Base-by-base conservation (phyloP, 2,797 vertebrate species). In the Acanthiza pusilla region DNA sequence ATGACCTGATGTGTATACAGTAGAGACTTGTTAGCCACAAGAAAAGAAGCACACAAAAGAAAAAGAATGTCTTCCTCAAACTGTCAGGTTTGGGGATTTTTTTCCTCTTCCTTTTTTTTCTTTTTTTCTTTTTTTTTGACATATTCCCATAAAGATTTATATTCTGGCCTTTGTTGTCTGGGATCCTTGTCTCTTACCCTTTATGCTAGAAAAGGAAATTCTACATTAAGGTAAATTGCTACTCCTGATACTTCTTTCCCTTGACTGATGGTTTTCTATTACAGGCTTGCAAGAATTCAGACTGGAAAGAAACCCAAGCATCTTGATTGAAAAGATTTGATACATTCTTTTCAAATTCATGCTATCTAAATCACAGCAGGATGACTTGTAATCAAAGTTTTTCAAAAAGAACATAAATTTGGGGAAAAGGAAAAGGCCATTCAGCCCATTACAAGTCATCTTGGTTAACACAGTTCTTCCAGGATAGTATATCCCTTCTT, bases 371-470 rank as follows among this genome's bases (percentile, higher is more conserved):
- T 96, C 96, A 96, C 91, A 96, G 95, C 89, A 92, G 94, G 95
- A 94, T 90, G 88, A 95, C 93, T 96, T 93, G 91, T 96, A 96
- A 97, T 96, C 94, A 96, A 93, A 95, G 91, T 95, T 96, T 96
- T 93, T 92, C 74, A 95, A 96, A 96, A 95, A 89, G 93, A 91
- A 95, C 92, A 96, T 95, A 95, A 95, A 97, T 96, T 90, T 89
- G 10, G 57, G 61, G 88, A 88, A 92, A 93, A 84, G 84, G 66
- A 94, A 96, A 96, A 95, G 88, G 93, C 62, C 51, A 94, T 92
- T 95, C 92, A 96, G 80, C 67, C 85, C 71, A 73, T 66, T 95
- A 75, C 86, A 93, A 91, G 82, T 91, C 82, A 85, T 93, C 89
- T 62, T 70, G 84, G 83, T 96, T 96, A 96, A 96, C 94, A 95